These are phyloP conservation scores for Drosophila algonquin DNA, from an alignment of 2,888 invertebrate genomes.

Conservation along the genomic window DNA sequence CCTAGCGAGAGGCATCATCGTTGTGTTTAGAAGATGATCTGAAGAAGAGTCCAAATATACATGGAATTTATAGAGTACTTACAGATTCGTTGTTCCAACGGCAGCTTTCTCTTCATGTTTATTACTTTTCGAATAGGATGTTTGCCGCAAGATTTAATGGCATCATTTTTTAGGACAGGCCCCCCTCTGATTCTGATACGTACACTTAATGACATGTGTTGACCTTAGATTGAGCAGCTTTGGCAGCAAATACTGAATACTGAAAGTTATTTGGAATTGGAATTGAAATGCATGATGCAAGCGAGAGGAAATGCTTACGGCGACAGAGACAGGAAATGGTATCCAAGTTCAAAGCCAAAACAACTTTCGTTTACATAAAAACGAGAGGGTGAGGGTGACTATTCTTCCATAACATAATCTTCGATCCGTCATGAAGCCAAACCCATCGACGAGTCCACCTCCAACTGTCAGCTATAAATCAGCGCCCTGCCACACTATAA, in stretches of 20 bases:
- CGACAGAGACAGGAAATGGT: constrained; percentile 53
- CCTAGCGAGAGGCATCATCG: constrained; percentile 29
- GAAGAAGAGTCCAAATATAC: not conserved
- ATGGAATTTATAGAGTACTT: not conserved
- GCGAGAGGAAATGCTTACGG: constrained; percentile 35
- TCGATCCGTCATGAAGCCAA: not conserved
- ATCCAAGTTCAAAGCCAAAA: constrained; percentile 13
- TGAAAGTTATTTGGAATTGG: constrained; percentile 5
- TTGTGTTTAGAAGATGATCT: not conserved
- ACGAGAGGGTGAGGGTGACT: not conserved
- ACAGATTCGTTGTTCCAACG: not conserved
- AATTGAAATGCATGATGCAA: constrained; percentile 31
- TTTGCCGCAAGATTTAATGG: not conserved
- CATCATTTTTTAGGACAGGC: constrained; percentile 37
- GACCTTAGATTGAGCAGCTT: constrained; percentile 28
- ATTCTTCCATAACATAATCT: not conserved
- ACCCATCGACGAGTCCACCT: not conserved
- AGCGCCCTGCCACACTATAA: constrained; percentile 18
- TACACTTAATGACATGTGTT: not conserved
- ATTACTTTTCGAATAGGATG: constrained; percentile 24
- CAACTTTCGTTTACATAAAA: constrained; percentile 9
- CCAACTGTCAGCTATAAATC: constrained; percentile 11
- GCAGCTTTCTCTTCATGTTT: constrained; percentile 23
- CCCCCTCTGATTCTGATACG: constrained; percentile 11
- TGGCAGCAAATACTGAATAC: constrained; percentile 6